Evolutionary conservation across 2,888 invertebrate species (phyloP).

Genomic region (Pollenia labialis): DNA sequence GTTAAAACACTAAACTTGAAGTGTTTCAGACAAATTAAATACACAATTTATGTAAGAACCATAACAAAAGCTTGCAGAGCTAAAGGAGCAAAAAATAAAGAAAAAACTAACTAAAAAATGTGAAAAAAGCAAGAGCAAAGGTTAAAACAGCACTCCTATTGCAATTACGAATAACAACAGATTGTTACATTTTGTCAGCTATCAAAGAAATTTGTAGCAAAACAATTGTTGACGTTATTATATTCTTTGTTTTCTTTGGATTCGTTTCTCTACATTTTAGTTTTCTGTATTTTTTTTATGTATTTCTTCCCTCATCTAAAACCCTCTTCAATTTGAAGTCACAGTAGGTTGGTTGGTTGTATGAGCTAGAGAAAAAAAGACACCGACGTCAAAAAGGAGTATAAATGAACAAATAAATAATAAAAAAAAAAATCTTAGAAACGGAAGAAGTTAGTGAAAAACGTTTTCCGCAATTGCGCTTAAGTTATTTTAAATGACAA

Average conservation of each 20-base stretch:
- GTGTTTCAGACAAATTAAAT: constrained; percentile 45
- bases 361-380: constrained; percentile 15
- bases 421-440: constrained; percentile 52
- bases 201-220: constrained; percentile 72
- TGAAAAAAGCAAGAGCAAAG: not conserved
- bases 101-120: not conserved
- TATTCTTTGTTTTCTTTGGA: constrained; percentile 57
- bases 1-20: constrained; percentile 31
- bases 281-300: constrained; percentile 12
- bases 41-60: constrained; percentile 35
- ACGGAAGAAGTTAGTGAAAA: constrained; percentile 72
- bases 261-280: constrained; percentile 42
- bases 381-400: constrained; percentile 14
- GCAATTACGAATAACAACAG: constrained; percentile 49
- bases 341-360: not conserved
- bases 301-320: not conserved
- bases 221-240: constrained; percentile 71
- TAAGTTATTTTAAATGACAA: constrained; percentile 83
- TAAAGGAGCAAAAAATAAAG: constrained; percentile 18
- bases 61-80: not conserved
- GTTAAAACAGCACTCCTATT: constrained; percentile 21
- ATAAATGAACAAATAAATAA: constrained; percentile 64
- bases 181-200: constrained; percentile 61
- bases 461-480: constrained; percentile 75
- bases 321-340: constrained; percentile 15